Percentiles rank a stretch among this genome's conserved stretches.
phyloP scores from a whole-genome alignment of 2,113 vertebrate species.

The Myiozetetes cayanensis region DNA sequence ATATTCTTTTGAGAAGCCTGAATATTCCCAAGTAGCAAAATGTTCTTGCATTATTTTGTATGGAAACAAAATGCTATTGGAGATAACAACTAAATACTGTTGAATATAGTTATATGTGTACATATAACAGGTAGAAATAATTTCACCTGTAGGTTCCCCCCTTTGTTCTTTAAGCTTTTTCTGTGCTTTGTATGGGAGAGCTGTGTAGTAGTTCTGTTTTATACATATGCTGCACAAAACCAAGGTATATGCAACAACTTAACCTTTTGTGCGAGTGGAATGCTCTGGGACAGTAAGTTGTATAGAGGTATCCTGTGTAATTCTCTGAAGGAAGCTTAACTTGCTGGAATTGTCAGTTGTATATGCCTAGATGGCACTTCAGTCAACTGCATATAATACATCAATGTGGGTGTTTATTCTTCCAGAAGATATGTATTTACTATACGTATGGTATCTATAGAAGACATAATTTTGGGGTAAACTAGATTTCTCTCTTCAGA shows the following conservation, averaged over 20 bases:
- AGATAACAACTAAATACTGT: background rate
- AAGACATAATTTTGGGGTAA: background rate
- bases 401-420: background rate
- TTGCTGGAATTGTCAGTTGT: background rate
- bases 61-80: background rate
- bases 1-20: background rate
- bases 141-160: background rate
- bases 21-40: background rate
- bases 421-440: background rate
- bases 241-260: background rate
- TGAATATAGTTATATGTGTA: background rate
- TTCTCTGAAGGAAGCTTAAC: background rate
- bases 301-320: background rate
- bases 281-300: background rate
- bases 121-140: background rate
- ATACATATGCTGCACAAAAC: background rate
- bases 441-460: background rate
- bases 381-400: background rate
- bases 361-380: background rate
- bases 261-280: background rate
- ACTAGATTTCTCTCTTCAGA: conserved; percentile 12
- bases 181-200: background rate
- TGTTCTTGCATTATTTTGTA: background rate
- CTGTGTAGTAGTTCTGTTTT: background rate
- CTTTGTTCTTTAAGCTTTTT: background rate